A percentile compares a stretch with the other conserved stretches of the same genome.
Conservation (phyloP, 2,113 vertebrate species). For the Bujurquina vittata region DNA sequence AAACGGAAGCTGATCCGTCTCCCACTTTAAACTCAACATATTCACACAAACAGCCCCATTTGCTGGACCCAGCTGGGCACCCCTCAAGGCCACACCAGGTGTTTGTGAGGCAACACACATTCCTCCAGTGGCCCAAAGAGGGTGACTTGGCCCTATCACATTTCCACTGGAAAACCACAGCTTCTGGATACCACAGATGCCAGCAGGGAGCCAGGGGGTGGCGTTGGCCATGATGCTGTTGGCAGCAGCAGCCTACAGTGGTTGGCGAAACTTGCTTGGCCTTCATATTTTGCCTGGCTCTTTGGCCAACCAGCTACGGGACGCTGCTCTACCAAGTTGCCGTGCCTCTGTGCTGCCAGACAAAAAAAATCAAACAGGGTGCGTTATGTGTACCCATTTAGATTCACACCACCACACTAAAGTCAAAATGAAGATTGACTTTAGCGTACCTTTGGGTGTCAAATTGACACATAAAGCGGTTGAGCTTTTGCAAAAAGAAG, state of each 20-base stretch:
- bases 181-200: constrained; percentile 71
- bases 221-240: constrained; percentile 50
- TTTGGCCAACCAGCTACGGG: constrained; percentile 5
- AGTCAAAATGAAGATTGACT: constrained; percentile 1
- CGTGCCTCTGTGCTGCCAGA: not conserved
- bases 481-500: constrained; percentile 13
- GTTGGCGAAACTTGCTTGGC: constrained; percentile 42
- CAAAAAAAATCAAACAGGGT: constrained; percentile 25
- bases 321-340: constrained; percentile 1
- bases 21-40: not conserved
- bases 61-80: constrained; percentile 2
- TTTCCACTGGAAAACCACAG: constrained; percentile 78
- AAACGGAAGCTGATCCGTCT: not conserved
- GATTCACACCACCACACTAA: constrained; percentile 2
- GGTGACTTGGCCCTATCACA: constrained; percentile 65
- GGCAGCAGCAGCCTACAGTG: constrained; percentile 61
- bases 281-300: constrained; percentile 62
- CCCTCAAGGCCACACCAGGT: constrained; percentile 62
- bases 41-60: not conserved
- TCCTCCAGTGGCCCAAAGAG: constrained; percentile 43
- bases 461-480: not conserved
- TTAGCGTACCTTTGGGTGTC: not conserved
- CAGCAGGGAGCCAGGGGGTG: constrained; percentile 61
- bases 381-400: constrained; percentile 27
- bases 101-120: constrained; percentile 48